phyloP scores from a whole-genome alignment of 2,113 vertebrate species.

The Engraulis encrasicolus region DNA sequence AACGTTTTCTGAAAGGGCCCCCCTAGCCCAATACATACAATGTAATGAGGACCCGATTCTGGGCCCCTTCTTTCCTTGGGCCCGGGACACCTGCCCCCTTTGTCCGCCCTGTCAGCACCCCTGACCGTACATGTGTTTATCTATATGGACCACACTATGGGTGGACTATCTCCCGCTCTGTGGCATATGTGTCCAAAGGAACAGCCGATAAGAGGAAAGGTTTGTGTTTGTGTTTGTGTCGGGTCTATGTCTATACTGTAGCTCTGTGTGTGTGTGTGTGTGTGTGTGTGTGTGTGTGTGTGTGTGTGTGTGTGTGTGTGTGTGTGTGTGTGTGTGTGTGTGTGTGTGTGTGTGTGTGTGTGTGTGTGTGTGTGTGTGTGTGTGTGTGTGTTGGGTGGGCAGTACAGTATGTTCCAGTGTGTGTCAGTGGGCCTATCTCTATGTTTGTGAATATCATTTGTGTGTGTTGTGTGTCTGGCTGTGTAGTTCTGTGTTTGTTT shows the following conservation, averaged over 20 bases:
- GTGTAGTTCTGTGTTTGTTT: background rate
- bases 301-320: slow-evolving; percentile 25
- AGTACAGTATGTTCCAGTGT: no score
- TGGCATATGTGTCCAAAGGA: background rate
- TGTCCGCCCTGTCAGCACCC: no score
- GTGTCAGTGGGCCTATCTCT: background rate
- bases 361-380: no score
- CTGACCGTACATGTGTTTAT: no score
- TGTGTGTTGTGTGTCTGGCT: slow-evolving; percentile 29
- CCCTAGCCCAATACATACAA: no score
- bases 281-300: slow-evolving; percentile 20
- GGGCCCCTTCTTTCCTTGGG: no score
- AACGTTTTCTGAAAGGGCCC: no score
- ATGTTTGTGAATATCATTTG: background rate
- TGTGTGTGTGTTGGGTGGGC: no score
- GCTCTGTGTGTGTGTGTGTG: background rate
- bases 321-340: slow-evolving; percentile 22
- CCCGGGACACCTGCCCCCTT: no score
- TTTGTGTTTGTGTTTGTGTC: background rate
- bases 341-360: background rate
- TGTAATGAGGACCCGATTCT: no score
- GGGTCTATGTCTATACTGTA: no score
- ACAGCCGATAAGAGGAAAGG: background rate
- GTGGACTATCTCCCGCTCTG: background rate
- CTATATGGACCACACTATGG: background rate